These are phyloP conservation scores for Stegastes partitus DNA, from an alignment of 2,113 vertebrate species.

Conservation along the genomic window DNA sequence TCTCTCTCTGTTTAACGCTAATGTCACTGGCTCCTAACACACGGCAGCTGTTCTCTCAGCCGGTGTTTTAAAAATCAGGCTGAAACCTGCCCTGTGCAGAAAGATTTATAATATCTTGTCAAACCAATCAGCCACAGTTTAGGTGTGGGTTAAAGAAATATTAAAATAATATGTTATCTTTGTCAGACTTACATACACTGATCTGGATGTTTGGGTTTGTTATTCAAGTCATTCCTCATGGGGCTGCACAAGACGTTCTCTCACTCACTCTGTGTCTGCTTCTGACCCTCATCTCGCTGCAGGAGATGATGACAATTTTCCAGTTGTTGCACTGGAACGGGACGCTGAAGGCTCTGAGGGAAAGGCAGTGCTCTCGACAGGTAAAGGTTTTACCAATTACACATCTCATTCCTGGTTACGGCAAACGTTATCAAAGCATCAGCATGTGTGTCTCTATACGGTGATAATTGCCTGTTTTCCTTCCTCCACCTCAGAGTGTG, in stretches of 20 bases:
- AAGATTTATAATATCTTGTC: constrained; percentile 43
- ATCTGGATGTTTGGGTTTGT: constrained; percentile 27
- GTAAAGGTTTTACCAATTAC: constrained; percentile 66
- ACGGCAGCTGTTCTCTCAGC: constrained; percentile 47
- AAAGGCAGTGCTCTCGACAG: constrained; percentile 89
- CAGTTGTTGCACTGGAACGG: constrained; percentile 92
- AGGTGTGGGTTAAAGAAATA: constrained; percentile 13
- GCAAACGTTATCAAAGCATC: not conserved
- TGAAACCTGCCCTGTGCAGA: constrained; percentile 24
- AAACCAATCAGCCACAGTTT: constrained; percentile 47
- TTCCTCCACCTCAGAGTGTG: constrained; percentile 69
- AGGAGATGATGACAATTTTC: constrained; percentile 93
- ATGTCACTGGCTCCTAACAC: constrained; percentile 39
- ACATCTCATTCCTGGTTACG: not conserved
- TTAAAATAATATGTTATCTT: constrained; percentile 19
- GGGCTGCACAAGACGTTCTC: not conserved
- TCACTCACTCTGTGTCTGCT: not conserved
- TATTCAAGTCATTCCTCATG: constrained; percentile 14
- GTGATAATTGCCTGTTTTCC: not conserved
- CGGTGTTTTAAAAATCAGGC: constrained; percentile 19
- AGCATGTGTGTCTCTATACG: not conserved
- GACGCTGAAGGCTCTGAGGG: constrained; percentile 88
- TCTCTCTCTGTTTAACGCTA: constrained; percentile 41
- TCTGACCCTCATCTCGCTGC: constrained; percentile 33
- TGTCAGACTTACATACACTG: constrained; percentile 16